Percentiles rank a stretch among this genome's conserved stretches.
Conservation (phyloP, 2,888 invertebrate species). For the Eurytoma californica region DNA sequence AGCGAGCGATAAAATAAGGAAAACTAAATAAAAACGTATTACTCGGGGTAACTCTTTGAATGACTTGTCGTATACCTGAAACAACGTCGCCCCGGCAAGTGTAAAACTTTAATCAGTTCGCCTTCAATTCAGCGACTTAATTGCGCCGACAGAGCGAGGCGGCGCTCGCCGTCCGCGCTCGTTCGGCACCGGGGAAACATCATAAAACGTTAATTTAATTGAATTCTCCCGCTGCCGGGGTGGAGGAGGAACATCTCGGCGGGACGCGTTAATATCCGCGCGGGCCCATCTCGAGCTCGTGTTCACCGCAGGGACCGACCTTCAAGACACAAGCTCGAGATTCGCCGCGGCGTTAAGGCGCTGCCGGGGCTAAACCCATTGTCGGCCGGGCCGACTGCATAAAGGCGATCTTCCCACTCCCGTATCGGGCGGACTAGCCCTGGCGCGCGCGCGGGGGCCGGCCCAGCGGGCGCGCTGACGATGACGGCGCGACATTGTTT, state of each 20-base stretch:
- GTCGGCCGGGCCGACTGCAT: not conserved
- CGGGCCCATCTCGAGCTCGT: not conserved
- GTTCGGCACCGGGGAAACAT: not conserved
- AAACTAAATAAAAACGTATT: no score
- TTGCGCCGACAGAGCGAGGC: no score
- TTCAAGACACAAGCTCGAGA: constrained; percentile 21
- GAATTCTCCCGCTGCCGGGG: constrained; percentile 1
- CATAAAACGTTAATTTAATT: constrained; percentile 10
- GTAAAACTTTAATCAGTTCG: no score
- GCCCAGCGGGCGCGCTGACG: constrained; percentile 3
- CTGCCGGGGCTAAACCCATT: constrained; percentile 25
- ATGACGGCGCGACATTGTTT: constrained; percentile 57
- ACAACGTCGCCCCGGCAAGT: no score
- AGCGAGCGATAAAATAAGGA: no score
- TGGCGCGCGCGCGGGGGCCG: no score
- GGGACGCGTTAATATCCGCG: not conserved
- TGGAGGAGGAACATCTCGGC: not conserved
- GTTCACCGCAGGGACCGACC: constrained; percentile 10
- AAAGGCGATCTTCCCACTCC: constrained; percentile 1
- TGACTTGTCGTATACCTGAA: no score
- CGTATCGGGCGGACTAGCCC: constrained; percentile 39
- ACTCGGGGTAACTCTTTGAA: no score
- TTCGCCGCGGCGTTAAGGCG: not conserved
- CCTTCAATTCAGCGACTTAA: no score
- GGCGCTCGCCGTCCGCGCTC: no score